Percentiles rank a stretch among this genome's conserved stretches.
Conservation (phyloP, 2,888 invertebrate genomes). For the Galerucella calmariensis region DNA sequence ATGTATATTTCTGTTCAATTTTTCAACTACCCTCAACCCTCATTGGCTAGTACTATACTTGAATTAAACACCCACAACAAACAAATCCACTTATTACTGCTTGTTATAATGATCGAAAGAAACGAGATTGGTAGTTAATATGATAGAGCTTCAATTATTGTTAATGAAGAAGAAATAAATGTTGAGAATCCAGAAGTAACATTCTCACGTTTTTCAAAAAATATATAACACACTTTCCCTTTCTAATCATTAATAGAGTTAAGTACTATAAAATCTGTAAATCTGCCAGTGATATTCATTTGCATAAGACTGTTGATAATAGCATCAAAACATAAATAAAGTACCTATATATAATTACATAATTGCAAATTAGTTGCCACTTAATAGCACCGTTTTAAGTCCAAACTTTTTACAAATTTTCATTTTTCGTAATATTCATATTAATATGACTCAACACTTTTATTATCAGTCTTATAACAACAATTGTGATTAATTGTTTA, state of each 20-base stretch:
- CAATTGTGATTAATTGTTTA: not conserved
- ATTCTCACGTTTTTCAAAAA: no score
- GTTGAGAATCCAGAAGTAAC: no score
- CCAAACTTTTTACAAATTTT: not conserved
- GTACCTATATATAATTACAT: not conserved
- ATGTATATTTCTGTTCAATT: not conserved
- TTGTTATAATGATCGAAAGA: no score
- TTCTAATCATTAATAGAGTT: not conserved
- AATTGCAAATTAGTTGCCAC: constrained; percentile 1
- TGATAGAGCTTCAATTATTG: no score
- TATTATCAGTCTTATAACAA: constrained; percentile 7
- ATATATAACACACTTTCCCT: not conserved
- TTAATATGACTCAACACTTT: not conserved
- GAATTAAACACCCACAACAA: not conserved
- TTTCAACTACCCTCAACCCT: not conserved
- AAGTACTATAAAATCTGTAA: not conserved
- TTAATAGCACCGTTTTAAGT: not conserved
- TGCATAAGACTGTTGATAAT: not conserved
- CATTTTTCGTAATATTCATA: not conserved
- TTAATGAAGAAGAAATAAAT: no score
- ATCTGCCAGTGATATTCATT: not conserved
- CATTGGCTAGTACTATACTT: not conserved
- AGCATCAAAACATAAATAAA: not conserved
- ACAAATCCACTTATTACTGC: not conserved
- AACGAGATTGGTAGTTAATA: no score